phyloP scores from a whole-genome alignment of 2,888 invertebrate genomes.

The Eurois occulta region DNA sequence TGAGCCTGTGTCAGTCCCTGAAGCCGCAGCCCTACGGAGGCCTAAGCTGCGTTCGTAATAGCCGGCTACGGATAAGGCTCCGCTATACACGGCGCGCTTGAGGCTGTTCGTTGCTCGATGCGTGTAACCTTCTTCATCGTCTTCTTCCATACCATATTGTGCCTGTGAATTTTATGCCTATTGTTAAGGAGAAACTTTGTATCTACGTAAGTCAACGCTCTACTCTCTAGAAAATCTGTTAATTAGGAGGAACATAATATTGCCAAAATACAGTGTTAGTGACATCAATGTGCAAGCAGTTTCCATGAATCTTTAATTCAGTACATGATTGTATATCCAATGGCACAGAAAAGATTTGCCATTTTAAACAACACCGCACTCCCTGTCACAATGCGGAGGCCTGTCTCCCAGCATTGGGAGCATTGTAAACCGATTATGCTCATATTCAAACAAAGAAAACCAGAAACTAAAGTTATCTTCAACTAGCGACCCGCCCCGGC shows the following conservation, averaged over 20 bases:
- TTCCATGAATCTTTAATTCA: too few species aligned
- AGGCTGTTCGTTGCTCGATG: slow-evolving; percentile 95
- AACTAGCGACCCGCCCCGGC: too few species aligned
- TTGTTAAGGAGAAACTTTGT: neutral
- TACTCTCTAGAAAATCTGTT: neutral
- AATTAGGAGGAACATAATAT: neutral
- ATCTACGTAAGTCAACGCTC: neutral
- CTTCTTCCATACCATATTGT: slow-evolving; percentile 97
- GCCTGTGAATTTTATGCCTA: slow-evolving; percentile 85
- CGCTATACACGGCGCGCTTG: slow-evolving; percentile 95
- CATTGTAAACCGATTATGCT: neutral
- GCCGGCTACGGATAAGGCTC: slow-evolving; percentile 95
- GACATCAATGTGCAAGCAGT: too few species aligned
- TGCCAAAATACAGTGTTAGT: neutral
- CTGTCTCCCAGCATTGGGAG: too few species aligned
- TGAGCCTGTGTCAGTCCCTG: slow-evolving; percentile 95
- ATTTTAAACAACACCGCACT: too few species aligned
- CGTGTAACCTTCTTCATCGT: slow-evolving; percentile 93
- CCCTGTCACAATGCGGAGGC: too few species aligned
- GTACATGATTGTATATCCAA: too few species aligned
- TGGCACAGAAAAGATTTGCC: neutral
- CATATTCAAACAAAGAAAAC: neutral
- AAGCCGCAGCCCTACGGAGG: slow-evolving; percentile 93
- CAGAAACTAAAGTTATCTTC: too few species aligned
- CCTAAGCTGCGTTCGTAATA: slow-evolving; percentile 96